Base-by-base conservation (phyloP, 2,888 invertebrate species). In the Anoncus sp. region DNA sequence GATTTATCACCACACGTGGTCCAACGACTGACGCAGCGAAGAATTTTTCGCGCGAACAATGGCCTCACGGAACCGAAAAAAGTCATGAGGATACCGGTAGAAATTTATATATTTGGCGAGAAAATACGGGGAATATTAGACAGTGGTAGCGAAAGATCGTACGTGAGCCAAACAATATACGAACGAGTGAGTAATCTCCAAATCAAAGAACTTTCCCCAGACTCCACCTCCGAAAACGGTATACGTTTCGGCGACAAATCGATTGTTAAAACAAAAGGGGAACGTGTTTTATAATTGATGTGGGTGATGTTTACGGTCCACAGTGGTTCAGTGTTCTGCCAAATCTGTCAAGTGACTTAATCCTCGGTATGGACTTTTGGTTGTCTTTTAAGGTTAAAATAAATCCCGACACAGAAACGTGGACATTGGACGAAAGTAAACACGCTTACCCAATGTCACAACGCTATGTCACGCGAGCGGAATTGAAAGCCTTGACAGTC, bases 251-350 rank as follows among this genome's bases (percentile, higher is more conserved):
- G 65, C 3, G 51, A 71, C 27, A 71, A 35, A n/a, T 57, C 75
- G 1, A 27, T 63, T 1, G 49, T 73, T 1, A 51, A 38, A 69
- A 74, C 67, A 0, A 31, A 57, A 2, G 77, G 74, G 3, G 67
- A 69, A 63, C 73, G 7, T 62, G 73, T 22, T 77, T 77, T n/a
- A 16, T 77, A 0, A 69, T 77, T 10, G 74, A 77, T 14, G 16
- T 69, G 4, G 47, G 24, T 1, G 57, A 69, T 47, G 47, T 77
- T 12, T 77, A 65, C 12, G 74, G 78, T 3, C 55, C 65, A 6
- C 78, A 78, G 22, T 78, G 78, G 74, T 75, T 78, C 22, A 71
- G 70, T 22, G 31, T 78, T 3, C 27, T 78, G 1, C 74, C 74
- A 14, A 49, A 31, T 10, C n/a, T 75, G 0, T 75, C 70, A 2